phyloP scores from a whole-genome alignment of 2,888 invertebrate species.

The Dichetophora obliterata region DNA sequence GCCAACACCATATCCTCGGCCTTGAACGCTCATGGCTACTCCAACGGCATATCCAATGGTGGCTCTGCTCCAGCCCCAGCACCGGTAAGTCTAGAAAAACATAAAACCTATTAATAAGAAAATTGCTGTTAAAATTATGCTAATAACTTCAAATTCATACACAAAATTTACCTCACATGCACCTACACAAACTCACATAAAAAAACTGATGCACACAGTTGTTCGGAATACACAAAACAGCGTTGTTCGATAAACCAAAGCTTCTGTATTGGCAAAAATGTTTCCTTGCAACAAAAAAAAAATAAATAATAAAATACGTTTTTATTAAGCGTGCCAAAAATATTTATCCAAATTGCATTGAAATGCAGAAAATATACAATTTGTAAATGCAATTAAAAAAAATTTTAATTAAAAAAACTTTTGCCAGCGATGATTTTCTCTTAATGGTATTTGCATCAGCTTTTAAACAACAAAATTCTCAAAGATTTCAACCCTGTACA shows the following conservation, averaged over 20 bases:
- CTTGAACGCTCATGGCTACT: slow-evolving; percentile 71
- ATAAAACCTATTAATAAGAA: not conserved
- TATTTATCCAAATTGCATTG: too few relatives aligned
- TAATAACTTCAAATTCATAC: slow-evolving; percentile 24
- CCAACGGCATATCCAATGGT: slow-evolving; percentile 65
- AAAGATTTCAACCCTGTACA: too few relatives aligned
- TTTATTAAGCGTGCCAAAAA: too few relatives aligned
- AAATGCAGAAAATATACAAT: too few relatives aligned
- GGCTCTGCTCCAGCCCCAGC: slow-evolving; percentile 61
- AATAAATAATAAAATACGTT: too few relatives aligned
- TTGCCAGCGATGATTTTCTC: too few relatives aligned
- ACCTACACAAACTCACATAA: not conserved
- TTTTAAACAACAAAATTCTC: too few relatives aligned
- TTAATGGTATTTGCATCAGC: too few relatives aligned
- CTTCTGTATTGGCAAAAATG: too few relatives aligned
- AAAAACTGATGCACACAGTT: not conserved
- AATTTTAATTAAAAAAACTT: too few relatives aligned
- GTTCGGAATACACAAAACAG: not conserved
- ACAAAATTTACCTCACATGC: slow-evolving; percentile 39
- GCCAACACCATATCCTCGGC: slow-evolving; percentile 83
- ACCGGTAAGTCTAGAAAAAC: slow-evolving; percentile 60
- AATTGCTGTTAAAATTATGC: not conserved
- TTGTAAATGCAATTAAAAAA: too few relatives aligned
- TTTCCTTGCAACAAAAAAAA: too few relatives aligned
- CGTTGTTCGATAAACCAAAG: not conserved